These are phyloP conservation scores for Megalops cyprinoides DNA, from an alignment of 2,797 vertebrate species.

Conservation along the genomic window DNA sequence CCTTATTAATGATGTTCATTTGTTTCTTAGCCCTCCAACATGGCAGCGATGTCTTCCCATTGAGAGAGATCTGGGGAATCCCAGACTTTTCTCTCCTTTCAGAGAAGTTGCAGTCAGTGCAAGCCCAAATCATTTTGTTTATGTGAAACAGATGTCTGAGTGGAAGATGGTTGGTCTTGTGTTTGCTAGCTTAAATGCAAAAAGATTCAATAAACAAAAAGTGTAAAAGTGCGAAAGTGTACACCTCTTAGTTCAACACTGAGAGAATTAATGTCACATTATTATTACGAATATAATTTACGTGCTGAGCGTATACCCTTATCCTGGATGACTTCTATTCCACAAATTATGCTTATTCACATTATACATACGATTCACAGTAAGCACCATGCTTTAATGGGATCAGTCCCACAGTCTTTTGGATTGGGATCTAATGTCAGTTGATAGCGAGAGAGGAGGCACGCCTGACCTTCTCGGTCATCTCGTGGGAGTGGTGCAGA, in stretches of 20 bases:
- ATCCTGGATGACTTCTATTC: background rate
- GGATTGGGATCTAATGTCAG: background rate
- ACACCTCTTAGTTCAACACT: background rate
- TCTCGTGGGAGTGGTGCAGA: constrained; percentile 84
- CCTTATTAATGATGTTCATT: no score
- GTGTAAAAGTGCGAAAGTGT: background rate
- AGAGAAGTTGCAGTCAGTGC: background rate
- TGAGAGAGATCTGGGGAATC: constrained; percentile 76
- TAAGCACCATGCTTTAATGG: background rate
- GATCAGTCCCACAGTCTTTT: background rate
- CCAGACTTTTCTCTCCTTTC: constrained; percentile 44
- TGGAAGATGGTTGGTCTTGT: no score
- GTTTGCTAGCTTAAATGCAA: background rate
- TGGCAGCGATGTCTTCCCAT: constrained; percentile 64
- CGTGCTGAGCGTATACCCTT: background rate
- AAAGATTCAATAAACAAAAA: background rate
- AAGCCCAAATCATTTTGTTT: no score
- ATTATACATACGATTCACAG: background rate
- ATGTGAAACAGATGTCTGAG: no score
- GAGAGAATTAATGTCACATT: background rate
- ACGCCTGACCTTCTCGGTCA: constrained; percentile 80
- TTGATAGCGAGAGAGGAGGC: background rate
- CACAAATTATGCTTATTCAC: background rate
- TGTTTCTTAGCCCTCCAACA: background rate
- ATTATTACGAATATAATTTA: background rate